Conservation (phyloP, 2,888 invertebrate species). For the Apamea sordens region DNA sequence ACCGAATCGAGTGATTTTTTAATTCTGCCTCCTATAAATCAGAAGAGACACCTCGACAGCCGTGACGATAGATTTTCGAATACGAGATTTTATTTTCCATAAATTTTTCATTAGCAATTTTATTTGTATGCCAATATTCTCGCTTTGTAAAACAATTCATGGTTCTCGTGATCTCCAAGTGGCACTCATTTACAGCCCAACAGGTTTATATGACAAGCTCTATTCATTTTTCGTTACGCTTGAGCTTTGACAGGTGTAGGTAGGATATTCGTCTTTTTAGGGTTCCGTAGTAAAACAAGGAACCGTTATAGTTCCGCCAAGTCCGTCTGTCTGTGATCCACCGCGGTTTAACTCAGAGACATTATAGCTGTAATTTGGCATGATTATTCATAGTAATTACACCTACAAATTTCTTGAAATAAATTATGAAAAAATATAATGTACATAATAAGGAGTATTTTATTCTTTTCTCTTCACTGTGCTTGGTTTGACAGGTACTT, state of each 20-base stretch:
- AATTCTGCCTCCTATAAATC: slow-evolving; percentile 64
- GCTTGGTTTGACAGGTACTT: too few relatives aligned
- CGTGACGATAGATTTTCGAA: slow-evolving; percentile 58
- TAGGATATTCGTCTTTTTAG: slow-evolving; percentile 4
- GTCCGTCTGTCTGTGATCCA: neutral
- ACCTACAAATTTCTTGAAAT: neutral
- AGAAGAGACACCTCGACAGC: slow-evolving; percentile 54
- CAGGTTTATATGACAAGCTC: slow-evolving; percentile 32
- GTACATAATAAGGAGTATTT: neutral
- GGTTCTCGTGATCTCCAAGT: slow-evolving; percentile 24
- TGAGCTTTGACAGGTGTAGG: slow-evolving; percentile 5
- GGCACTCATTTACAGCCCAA: slow-evolving; percentile 34
- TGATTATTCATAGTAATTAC: neutral
- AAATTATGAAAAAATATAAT: neutral
- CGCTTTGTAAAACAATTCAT: slow-evolving; percentile 44
- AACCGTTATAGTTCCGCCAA: neutral
- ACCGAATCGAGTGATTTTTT: slow-evolving; percentile 64
- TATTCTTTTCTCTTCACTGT: neutral
- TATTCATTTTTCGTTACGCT: slow-evolving; percentile 29
- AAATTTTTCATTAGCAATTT: slow-evolving; percentile 48
- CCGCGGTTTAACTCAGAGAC: neutral
- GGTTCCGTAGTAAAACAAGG: neutral
- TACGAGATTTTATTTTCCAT: slow-evolving; percentile 50
- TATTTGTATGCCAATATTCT: slow-evolving; percentile 42
- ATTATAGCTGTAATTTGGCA: neutral